These are phyloP conservation scores for Carcina quercana DNA, from an alignment of 2,888 invertebrate genomes.

Conservation along the genomic window DNA sequence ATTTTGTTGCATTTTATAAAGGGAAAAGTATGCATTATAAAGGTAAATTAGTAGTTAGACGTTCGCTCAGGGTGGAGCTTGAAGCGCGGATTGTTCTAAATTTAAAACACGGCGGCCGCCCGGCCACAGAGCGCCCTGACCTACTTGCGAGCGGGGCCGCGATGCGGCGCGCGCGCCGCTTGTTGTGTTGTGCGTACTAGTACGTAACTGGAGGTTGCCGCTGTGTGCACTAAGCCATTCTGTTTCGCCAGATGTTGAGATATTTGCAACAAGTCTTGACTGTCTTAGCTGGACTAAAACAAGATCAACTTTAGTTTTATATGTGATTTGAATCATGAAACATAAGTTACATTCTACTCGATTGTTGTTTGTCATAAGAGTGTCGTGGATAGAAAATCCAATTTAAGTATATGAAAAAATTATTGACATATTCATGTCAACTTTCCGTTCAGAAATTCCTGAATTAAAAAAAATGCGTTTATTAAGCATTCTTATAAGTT, in stretches of 20 bases:
- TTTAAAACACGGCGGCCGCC: conserved; percentile 58
- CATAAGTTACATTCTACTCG: too few relatives aligned
- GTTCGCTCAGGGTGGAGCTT: conserved; percentile 63
- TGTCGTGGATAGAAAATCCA: too few relatives aligned
- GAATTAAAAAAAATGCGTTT: too few relatives aligned
- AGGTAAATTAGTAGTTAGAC: conserved; percentile 49
- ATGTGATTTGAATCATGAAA: too few relatives aligned
- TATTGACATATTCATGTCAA: too few relatives aligned
- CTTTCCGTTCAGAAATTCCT: too few relatives aligned
- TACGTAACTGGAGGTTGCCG: conserved; percentile 35
- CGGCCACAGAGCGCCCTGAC: conserved; percentile 72
- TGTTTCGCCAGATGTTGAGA: conserved; percentile 67
- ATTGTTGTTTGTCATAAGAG: too few relatives aligned
- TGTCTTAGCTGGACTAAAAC: too few relatives aligned
- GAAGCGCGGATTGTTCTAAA: conserved; percentile 71
- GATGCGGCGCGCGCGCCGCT: conserved; percentile 68
- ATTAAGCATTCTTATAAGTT: too few relatives aligned
- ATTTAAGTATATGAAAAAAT: too few relatives aligned
- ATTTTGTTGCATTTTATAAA: neutral
- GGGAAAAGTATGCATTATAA: conserved; percentile 19
- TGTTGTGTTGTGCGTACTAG: conserved; percentile 43
- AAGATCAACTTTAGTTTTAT: too few relatives aligned
- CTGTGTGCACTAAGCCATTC: conserved; percentile 61
- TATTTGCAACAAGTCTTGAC: conserved; percentile 49
- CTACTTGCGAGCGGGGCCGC: conserved; percentile 72